Evolutionary conservation across 2,113 vertebrate genomes (phyloP).

Genomic region (Phalacrocorax carbo): DNA sequence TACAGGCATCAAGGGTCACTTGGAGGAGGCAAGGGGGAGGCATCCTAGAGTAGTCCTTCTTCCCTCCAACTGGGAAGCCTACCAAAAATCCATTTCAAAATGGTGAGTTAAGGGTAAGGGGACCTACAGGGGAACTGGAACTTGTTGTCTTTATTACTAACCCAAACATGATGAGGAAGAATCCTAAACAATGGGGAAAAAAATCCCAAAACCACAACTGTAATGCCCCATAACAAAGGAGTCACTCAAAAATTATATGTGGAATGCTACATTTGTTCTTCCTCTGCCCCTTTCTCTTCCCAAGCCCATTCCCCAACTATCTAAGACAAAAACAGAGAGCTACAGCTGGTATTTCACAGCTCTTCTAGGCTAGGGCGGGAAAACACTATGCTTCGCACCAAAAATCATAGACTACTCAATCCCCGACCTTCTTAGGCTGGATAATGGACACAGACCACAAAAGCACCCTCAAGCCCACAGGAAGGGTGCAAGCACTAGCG

Average conservation of each 20-base stretch:
- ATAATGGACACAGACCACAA: not conserved
- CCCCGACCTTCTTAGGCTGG: not conserved
- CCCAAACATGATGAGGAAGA: not conserved
- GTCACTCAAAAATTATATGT: constrained; percentile 18
- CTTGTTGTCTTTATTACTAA: not conserved
- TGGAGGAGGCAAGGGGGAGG: not conserved
- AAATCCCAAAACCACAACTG: not conserved
- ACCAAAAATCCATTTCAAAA: not conserved
- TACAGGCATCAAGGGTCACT: not conserved
- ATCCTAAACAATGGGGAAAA: not conserved
- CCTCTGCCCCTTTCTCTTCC: not conserved
- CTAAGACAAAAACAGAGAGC: not conserved
- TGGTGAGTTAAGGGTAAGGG: not conserved
- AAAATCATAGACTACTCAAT: not conserved
- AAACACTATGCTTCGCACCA: not conserved
- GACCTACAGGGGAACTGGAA: not conserved
- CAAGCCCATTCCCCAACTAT: not conserved
- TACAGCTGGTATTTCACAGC: not conserved
- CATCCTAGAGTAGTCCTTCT: not conserved
- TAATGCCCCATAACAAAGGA: constrained; percentile 54
- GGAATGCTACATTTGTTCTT: constrained; percentile 61
- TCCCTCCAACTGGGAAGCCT: not conserved
- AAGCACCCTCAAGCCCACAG: not conserved
- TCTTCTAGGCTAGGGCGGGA: not conserved
- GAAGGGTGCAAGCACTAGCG: not conserved